These are phyloP conservation scores for Virgularia gustaviana DNA, from an alignment of 92 coral and sea anemone species.

Conservation along the genomic window DNA sequence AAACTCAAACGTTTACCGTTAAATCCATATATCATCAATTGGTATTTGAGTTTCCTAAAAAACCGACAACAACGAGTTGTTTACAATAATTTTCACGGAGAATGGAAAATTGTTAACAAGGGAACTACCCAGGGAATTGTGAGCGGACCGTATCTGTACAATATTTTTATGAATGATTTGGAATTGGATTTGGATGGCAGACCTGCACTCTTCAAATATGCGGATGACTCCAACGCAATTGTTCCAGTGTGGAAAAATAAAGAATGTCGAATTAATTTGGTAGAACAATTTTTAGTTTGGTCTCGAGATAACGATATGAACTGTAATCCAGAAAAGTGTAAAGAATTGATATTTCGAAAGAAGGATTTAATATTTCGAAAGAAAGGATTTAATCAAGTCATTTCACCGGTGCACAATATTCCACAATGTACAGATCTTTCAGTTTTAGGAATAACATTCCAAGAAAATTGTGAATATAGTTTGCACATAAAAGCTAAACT, in stretches of 20 bases:
- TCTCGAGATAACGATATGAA: not conserved
- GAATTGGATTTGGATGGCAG: not conserved
- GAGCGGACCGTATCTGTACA: slow-evolving; percentile 25
- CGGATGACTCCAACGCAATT: not conserved
- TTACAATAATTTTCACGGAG: not conserved
- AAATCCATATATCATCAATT: slow-evolving; percentile 25
- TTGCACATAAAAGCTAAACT: too few relatives aligned
- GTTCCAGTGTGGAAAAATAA: not conserved
- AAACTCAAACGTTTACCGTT: slow-evolving; percentile 25
- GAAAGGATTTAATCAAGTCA: slow-evolving; percentile 2
- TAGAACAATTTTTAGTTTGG: not conserved
- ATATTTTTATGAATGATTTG: slow-evolving; percentile 26
- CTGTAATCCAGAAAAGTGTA: slow-evolving; percentile 28
- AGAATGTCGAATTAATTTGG: not conserved
- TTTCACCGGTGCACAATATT: slow-evolving; percentile 9
- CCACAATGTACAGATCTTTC: too few relatives aligned
- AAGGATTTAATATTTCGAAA: slow-evolving; percentile 27
- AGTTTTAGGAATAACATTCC: too few relatives aligned
- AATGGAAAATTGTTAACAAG: slow-evolving; percentile 14
- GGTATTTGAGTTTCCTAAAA: slow-evolving; percentile 31
- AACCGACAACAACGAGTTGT: slow-evolving; percentile 20
- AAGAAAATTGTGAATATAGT: too few relatives aligned
- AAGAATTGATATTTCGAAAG: slow-evolving; percentile 28
- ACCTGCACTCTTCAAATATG: not conserved
- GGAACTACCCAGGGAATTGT: slow-evolving; percentile 30